phyloP scores from a whole-genome alignment of 1,140 invertebrate genomes.

The Liolophura sinensis region DNA sequence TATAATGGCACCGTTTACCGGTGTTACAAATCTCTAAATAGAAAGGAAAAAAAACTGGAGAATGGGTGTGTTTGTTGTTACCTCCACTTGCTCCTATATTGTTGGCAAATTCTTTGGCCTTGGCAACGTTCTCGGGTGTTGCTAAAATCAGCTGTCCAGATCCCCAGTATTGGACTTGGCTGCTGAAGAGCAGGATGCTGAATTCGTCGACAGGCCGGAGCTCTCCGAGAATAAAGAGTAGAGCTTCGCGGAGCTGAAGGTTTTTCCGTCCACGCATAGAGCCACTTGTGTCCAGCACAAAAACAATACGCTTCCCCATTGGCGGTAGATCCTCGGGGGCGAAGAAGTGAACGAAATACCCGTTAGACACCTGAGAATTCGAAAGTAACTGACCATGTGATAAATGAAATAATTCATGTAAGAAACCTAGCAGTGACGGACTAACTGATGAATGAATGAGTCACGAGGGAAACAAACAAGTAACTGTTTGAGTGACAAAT shows the following conservation, averaged over 20 bases:
- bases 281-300: constrained; percentile 73
- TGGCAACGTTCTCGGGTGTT: constrained; percentile 12
- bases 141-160: constrained; percentile 16
- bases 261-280: constrained; percentile 72
- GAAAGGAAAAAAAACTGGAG: no score
- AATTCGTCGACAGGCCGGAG: constrained; percentile 68
- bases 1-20: no score
- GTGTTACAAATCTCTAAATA: no score
- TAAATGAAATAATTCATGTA: no score
- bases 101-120: constrained; percentile 24
- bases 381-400: no score
- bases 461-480: no score
- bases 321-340: constrained; percentile 64
- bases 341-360: constrained; percentile 80
- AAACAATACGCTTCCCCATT: constrained; percentile 71
- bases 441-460: no score
- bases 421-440: no score
- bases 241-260: constrained; percentile 66
- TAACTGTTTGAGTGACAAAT: no score
- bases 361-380: constrained; percentile 67
- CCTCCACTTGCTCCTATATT: constrained; percentile 25
- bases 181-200: constrained; percentile 66
- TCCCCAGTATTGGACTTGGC: constrained; percentile 41
- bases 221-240: constrained; percentile 68
- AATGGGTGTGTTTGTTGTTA: no score